Evolutionary conservation across 2,888 invertebrate species (phyloP), one percentile per base, ranked within the genome.

Genomic region (Epinotia nisella): DNA sequence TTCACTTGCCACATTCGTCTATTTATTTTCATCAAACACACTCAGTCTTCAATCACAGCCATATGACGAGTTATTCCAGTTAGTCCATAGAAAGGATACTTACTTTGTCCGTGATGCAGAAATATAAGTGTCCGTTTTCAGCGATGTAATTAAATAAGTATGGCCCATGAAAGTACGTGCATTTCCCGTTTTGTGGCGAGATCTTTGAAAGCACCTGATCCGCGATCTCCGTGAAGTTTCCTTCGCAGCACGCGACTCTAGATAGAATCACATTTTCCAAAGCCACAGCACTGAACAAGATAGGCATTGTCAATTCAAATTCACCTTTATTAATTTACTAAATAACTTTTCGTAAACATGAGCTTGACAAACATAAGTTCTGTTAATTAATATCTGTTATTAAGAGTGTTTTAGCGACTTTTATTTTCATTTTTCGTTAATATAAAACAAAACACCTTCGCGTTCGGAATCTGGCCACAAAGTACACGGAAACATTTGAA

Each of bases 71-170:
- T 24, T 45, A 41, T 1, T n/a, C n/a, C n/a, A n/a, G n/a, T n/a
- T n/a, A n/a, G n/a, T n/a, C n/a, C n/a, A n/a, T n/a, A n/a, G n/a
- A n/a, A n/a, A n/a, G n/a, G n/a, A 9, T 80, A 94, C 96, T 95
- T 94, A 97, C 98, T 94, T 97, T 97, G 89, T 98, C 98, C 45
- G 98, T 98, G 72, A 99, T 98, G 85, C 98, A 99, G 93, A 99
- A 96, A 87, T 97, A 99, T 78, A 98, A 95, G 76, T 97, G 95
- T 76, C 95, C 94, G 83, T 97, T 95, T 82, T 98, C 97, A 80
- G 95, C 95, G 74, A 98, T 95, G 82, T 98, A 98, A 84, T 99
- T 98, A 82, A 98, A 97, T 71, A 93, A 82, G 76, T 91, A 90
- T 60, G 82, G 82, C 71, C 92, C 92, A 70, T 92, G 98, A 0